Percentiles rank a stretch among this genome's conserved stretches.
These are phyloP conservation scores for Keiferia lycopersicella DNA, from an alignment of 2,888 invertebrate species.

Conservation along the genomic window DNA sequence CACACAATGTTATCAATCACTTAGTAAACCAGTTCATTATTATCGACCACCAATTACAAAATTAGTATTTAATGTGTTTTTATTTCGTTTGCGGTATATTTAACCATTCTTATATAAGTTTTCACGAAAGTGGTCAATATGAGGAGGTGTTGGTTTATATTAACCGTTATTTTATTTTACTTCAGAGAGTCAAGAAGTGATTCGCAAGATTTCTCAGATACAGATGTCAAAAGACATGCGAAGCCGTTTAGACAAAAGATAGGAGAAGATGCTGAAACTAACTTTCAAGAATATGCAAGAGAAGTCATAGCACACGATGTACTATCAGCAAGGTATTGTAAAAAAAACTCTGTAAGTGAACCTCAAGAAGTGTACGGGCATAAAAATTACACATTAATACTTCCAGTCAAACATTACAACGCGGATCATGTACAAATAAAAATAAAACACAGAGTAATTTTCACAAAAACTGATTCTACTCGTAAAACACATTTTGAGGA, in stretches of 20 bases:
- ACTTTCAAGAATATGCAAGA: constrained; percentile 8
- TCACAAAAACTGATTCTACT: neutral
- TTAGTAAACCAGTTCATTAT: constrained; percentile 1
- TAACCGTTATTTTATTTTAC: neutral
- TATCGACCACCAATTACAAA: neutral
- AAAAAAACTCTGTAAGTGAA: neutral
- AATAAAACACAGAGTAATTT: constrained; percentile 6
- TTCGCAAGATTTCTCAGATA: neutral
- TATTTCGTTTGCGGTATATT: neutral
- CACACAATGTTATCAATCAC: constrained; percentile 10
- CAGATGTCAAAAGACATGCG: neutral
- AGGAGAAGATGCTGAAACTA: neutral
- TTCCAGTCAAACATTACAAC: neutral
- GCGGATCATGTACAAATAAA: neutral
- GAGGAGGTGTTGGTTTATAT: neutral
- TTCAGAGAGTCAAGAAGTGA: neutral
- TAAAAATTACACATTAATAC: neutral
- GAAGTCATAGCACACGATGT: constrained; percentile 3
- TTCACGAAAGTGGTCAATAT: neutral
- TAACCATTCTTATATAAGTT: neutral
- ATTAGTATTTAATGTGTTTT: neutral
- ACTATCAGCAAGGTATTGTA: neutral
- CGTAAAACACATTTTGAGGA: neutral
- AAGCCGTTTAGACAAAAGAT: constrained; percentile 2
- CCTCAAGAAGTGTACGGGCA: neutral